Evolutionary conservation across 2,888 invertebrate species (phyloP), one percentile per base, ranked within the genome.

Genomic region (Epinotia ramella): DNA sequence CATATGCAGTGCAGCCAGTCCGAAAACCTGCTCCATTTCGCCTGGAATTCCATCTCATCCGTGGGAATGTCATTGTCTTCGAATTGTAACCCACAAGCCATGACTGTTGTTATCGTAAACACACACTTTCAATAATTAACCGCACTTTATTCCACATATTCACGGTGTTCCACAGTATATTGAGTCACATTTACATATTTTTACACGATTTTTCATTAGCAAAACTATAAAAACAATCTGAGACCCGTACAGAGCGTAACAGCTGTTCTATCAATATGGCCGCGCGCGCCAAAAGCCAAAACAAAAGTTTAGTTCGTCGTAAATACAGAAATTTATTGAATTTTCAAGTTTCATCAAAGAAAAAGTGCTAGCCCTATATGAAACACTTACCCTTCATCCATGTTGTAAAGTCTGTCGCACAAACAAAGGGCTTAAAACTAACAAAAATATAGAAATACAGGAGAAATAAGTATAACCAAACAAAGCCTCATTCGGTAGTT

Each of bases 1-100:
- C 99, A 99, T 83, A 99, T 97, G 87, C 99, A 99, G 88, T 99
- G 98, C 80, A 99, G 95, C 99, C 99, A 99, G 90, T 98, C 98
- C 74, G 97, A 96, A 91, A 98, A 97, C 84, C 95, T 95, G 84
- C 96, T 96, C 97, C 97, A 97, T 88, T 93, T 93, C 78, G 85
- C 80, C 84, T 86, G 88, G 79, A 89, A 93, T 79, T 94, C 93
- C 78, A 84, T 84, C 84, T 93, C 92, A 78, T 90, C 91, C 78
- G 83, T 80, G 81, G 84, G 81, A 85, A 91, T 80, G 83, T 90
- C 85, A 84, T 83, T 90, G 83, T 91, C 88, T 80, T 87, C 90
- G 82, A 87, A 89, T 81, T 84, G 88, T 84, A 88, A 85, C 82
- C 86, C 89, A 87, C 91, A 90, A 88, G 94, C 94, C 94, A 94